These are phyloP conservation scores for Neoaliturus tenellus DNA, from an alignment of 2,888 invertebrate genomes.

Conservation along the genomic window DNA sequence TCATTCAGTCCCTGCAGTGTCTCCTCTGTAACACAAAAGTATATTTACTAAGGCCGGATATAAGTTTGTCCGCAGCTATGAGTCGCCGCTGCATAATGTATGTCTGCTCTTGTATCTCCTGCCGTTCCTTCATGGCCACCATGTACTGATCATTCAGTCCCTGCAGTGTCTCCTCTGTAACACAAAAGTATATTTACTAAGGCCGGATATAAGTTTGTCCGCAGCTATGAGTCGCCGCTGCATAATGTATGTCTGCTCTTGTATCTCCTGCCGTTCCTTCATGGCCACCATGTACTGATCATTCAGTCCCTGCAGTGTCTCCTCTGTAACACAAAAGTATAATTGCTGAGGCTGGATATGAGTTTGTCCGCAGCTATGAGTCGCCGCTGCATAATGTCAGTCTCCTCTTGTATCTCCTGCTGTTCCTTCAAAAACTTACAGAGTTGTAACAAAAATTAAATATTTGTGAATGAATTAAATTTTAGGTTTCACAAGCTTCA, in stretches of 20 bases:
- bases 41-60: constrained; percentile 90
- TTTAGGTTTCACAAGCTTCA: too few relatives aligned
- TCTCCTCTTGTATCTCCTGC: constrained; percentile 84
- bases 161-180: constrained; percentile 75
- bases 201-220: constrained; percentile 90
- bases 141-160: constrained; percentile 86
- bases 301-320: constrained; percentile 81
- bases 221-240: constrained; percentile 88
- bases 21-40: too few relatives aligned
- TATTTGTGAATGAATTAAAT: too few relatives aligned
- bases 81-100: constrained; percentile 87
- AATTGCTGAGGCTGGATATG: constrained; percentile 89
- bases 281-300: constrained; percentile 87
- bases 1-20: constrained; percentile 82
- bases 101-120: constrained; percentile 86
- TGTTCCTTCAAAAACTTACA: constrained; percentile 78
- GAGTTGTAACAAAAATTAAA: too few relatives aligned
- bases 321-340: too few relatives aligned
- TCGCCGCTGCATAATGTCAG: constrained; percentile 86
- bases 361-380: constrained; percentile 91
- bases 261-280: constrained; percentile 79
- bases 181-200: too few relatives aligned
- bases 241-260: constrained; percentile 90
- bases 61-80: constrained; percentile 91
- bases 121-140: constrained; percentile 81